Evolutionary conservation across 1,140 invertebrate species (phyloP).

Genomic region (Ooceraea biroi): DNA sequence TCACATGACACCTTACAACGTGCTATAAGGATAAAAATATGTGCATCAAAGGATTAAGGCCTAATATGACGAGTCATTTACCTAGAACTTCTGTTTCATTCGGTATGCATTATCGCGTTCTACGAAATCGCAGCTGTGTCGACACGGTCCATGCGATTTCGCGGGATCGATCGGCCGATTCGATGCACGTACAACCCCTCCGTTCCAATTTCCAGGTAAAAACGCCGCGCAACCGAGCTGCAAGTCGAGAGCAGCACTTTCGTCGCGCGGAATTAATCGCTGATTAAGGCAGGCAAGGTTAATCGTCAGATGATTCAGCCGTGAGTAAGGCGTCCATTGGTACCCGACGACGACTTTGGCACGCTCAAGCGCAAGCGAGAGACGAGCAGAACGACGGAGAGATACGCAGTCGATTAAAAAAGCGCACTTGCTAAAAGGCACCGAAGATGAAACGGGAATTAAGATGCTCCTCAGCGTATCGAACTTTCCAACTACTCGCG

Average conservation of each 20-base stretch:
- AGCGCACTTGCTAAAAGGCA: conserved; percentile 17
- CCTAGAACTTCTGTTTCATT: conserved; percentile 24
- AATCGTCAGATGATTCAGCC: conserved; percentile 70
- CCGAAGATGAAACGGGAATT: conserved; percentile 17
- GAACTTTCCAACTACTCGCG: conserved; percentile 13
- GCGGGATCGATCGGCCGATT: conserved; percentile 70
- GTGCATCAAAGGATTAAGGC: conserved; percentile 28
- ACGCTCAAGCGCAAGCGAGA: conserved; percentile 50
- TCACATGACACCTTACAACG: conserved; percentile 12
- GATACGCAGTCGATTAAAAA: background rate
- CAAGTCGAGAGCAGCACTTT: conserved; percentile 78
- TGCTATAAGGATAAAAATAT: conserved; percentile 25
- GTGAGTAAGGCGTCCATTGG: conserved; percentile 70
- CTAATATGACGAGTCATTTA: conserved; percentile 35
- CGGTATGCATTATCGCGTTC: conserved; percentile 53
- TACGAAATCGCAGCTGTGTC: conserved; percentile 44
- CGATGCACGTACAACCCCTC: conserved; percentile 78
- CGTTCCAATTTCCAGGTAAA: conserved; percentile 80
- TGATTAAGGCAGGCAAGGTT: conserved; percentile 82
- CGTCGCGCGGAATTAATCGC: conserved; percentile 82
- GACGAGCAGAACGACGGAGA: conserved; percentile 60
- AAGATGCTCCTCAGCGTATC: background rate
- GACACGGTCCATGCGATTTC: conserved; percentile 38
- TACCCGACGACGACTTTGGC: conserved; percentile 6
- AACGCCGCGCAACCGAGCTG: conserved; percentile 74